A percentile compares a stretch with the other conserved stretches of the same genome.
phyloP scores from a whole-genome alignment of 2,888 invertebrate genomes.

The Hypsopygia costalis region DNA sequence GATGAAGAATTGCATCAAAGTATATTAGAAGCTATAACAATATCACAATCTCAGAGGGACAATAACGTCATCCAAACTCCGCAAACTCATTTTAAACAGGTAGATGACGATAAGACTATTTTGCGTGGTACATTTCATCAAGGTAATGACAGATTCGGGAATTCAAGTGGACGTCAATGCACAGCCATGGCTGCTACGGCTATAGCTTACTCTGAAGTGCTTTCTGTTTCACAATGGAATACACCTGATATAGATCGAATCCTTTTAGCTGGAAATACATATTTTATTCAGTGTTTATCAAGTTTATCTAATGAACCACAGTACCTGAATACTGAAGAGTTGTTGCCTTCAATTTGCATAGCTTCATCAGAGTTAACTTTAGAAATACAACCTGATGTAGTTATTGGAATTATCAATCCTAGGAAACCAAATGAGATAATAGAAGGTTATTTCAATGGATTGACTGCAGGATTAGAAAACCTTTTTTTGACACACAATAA shows the following conservation, averaged over 20 bases:
- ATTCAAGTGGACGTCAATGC: background rate
- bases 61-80: background rate
- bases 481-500: background rate
- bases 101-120: background rate
- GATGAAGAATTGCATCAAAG: background rate
- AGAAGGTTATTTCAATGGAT: constrained; percentile 4
- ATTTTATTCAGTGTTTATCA: background rate
- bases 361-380: background rate
- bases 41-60: background rate
- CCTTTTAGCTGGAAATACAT: constrained; percentile 1
- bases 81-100: background rate
- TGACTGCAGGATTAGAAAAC: background rate
- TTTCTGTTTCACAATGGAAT: constrained; percentile 1
- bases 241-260: background rate
- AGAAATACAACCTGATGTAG: background rate
- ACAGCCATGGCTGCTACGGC: constrained; percentile 2
- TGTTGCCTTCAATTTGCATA: background rate
- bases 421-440: background rate
- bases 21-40: background rate
- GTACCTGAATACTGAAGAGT: constrained; percentile 4
- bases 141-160: constrained; percentile 1
- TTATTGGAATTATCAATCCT: constrained; percentile 1
- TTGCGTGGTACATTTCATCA: constrained; percentile 6
- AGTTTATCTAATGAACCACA: background rate
- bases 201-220: constrained; percentile 5